Percentiles rank a stretch among this genome's conserved stretches.
Conservation (phyloP, 2,888 invertebrate genomes). For the Chrysolina americana region DNA sequence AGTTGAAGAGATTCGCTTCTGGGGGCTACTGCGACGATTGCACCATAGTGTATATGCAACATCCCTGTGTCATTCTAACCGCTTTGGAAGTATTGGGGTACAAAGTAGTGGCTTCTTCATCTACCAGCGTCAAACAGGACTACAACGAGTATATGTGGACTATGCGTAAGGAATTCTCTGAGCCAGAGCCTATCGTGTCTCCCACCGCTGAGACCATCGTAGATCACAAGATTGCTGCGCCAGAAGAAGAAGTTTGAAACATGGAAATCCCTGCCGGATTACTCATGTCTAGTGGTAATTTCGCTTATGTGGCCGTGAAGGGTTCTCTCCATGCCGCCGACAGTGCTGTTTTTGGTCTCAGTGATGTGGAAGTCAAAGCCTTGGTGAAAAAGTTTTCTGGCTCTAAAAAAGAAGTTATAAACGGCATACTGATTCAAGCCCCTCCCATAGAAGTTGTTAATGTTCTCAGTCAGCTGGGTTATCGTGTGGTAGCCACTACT, state of each 20-base stretch:
- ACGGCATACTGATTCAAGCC: conserved; percentile 81
- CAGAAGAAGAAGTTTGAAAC: conserved; percentile 41
- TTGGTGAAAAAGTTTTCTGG: conserved; percentile 79
- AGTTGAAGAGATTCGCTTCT: conserved; percentile 86
- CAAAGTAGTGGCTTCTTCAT: conserved; percentile 89
- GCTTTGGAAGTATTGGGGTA: conserved; percentile 91
- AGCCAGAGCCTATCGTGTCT: conserved; percentile 78
- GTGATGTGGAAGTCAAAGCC: conserved; percentile 79
- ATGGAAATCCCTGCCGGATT: conserved; percentile 68
- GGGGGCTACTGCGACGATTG: conserved; percentile 89
- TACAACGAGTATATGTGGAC: conserved; percentile 96
- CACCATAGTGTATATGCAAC: conserved; percentile 88
- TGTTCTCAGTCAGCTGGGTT: conserved; percentile 82
- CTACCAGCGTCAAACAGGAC: conserved; percentile 88
- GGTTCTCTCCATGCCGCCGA: conserved; percentile 84
- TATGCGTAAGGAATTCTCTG: conserved; percentile 89
- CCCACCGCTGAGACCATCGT: conserved; percentile 29
- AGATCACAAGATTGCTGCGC: conserved; percentile 42
- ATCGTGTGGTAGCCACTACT: conserved; percentile 83
- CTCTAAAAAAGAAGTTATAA: conserved; percentile 75
- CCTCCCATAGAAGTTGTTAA: conserved; percentile 81
- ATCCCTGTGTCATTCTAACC: conserved; percentile 89
- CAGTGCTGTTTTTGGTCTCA: conserved; percentile 83
- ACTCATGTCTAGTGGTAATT: conserved; percentile 72
- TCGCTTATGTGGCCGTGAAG: conserved; percentile 84